phyloP scores from a whole-genome alignment of 2,888 invertebrate genomes.

The Troides aeacus region DNA sequence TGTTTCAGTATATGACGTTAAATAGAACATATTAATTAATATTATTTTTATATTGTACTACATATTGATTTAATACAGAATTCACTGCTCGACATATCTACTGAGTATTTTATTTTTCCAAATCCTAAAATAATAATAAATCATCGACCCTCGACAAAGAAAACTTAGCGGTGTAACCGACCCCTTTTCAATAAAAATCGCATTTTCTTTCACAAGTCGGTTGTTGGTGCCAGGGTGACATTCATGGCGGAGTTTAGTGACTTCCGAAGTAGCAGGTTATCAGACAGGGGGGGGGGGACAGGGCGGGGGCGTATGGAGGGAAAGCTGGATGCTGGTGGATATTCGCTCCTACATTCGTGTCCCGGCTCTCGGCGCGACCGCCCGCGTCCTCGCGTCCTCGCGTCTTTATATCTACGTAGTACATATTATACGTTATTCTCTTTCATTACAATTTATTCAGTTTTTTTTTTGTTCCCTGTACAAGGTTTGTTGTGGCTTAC shows the following conservation, averaged over 20 bases:
- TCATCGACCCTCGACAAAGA: conserved; percentile 63
- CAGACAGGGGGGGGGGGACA: conserved; percentile 49
- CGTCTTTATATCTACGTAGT: conserved; percentile 33
- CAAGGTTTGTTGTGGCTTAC: conserved; percentile 70
- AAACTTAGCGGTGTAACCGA: conserved; percentile 57
- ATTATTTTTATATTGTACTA: neutral
- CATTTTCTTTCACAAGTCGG: conserved; percentile 70
- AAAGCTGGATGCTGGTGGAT: conserved; percentile 67
- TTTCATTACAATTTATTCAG: conserved; percentile 54
- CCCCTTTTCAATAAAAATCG: conserved; percentile 74
- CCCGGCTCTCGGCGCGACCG: conserved; percentile 61
- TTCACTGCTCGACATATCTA: too few relatives aligned
- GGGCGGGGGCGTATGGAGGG: conserved; percentile 46
- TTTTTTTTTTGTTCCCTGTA: conserved; percentile 41
- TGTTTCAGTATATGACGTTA: neutral
- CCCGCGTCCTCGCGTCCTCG: conserved; percentile 63
- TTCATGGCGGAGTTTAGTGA: conserved; percentile 76
- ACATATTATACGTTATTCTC: conserved; percentile 38
- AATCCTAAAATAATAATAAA: conserved; percentile 38
- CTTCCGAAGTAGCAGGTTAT: conserved; percentile 80
- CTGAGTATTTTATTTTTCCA: neutral
- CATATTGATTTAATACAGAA: neutral
- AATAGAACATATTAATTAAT: neutral
- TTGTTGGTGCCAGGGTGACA: conserved; percentile 68
- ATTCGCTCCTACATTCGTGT: conserved; percentile 70